These are phyloP conservation scores for Chlamydotis undulata DNA, from an alignment of 2,113 vertebrate species.

Conservation along the genomic window DNA sequence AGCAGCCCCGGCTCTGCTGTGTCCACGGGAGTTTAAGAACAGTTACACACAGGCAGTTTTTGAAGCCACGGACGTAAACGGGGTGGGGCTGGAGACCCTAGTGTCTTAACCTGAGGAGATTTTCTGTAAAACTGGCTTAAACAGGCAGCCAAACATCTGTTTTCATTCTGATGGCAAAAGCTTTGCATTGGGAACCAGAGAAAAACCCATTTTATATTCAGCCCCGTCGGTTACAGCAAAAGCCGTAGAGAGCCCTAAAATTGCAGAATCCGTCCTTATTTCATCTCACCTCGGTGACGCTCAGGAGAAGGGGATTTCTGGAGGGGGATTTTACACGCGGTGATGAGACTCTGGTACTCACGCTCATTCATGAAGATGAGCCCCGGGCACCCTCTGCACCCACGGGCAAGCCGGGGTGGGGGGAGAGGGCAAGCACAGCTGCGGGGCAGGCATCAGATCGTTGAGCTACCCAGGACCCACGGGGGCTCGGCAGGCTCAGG, in stretches of 20 bases:
- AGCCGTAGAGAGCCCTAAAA: slow-evolving; percentile 2
- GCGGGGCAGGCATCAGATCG: background rate
- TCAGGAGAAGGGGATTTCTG: background rate
- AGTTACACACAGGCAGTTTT: background rate
- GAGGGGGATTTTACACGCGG: background rate
- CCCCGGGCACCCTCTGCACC: background rate
- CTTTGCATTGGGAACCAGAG: background rate
- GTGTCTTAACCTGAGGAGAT: background rate
- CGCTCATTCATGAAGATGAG: background rate
- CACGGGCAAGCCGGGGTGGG: background rate
- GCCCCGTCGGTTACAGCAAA: background rate
- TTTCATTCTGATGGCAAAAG: background rate
- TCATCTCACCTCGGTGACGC: background rate
- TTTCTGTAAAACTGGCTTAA: slow-evolving; percentile 10
- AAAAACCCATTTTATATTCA: background rate
- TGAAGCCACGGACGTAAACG: background rate
- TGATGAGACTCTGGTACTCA: background rate
- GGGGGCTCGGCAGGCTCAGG: background rate
- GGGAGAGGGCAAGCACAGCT: background rate
- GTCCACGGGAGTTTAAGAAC: background rate
- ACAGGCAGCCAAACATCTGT: background rate
- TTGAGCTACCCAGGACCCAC: background rate
- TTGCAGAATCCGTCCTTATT: background rate
- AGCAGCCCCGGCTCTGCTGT: background rate
- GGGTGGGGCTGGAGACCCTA: background rate